Base-by-base conservation (phyloP, 2,888 invertebrate genomes). In the Malthinus flaveolus region DNA sequence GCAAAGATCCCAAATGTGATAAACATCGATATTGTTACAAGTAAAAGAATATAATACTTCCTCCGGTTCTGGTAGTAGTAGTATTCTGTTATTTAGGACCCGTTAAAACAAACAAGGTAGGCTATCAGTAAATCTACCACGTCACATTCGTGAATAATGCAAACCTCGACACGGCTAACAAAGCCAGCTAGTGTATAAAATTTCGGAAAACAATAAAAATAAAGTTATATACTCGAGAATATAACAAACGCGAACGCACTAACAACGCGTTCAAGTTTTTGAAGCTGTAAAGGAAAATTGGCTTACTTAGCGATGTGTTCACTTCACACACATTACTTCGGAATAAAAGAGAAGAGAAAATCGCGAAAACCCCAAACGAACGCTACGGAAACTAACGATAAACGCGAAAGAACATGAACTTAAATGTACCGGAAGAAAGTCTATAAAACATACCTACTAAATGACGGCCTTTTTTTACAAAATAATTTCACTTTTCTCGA, bases 381-480 rank as follows among this genome's bases (percentile, higher is more conserved):
- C 61, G 61, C 59, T 59, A 59, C 64, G 62, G 58, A 63, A 63
- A 66, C 63, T 66, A 64, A 61, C 64, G 67, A 68, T 69, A 67
- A 69, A 68, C 65, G 66, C 62, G 50, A 58, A 62, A 62, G 64
- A 67, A 67, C 67, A 68, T 66, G 68, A 64, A 61, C 64, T 67
- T 67, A 69, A 71, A 71, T 71, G 69, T 69, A 66, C 63, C 60
- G 71, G 71, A 70, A 71, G 65, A 64, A 60, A 62, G 65, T 61
- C 59, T 58, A 64, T 64, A 60, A 64, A 61, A 59, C 66, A 60
- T 23, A 23, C 23, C 23, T 23, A 23, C 23, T 63, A 63, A 60
- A 65, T 54, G 59, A 61, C 45, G 45, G 33, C 35, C 35, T 46
- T 50, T 52, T 49, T 55, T 56, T 45, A 56, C 52, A 59, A 59